Base-by-base conservation (phyloP, 2,888 invertebrate genomes). In the Napeogenes sylphis region DNA sequence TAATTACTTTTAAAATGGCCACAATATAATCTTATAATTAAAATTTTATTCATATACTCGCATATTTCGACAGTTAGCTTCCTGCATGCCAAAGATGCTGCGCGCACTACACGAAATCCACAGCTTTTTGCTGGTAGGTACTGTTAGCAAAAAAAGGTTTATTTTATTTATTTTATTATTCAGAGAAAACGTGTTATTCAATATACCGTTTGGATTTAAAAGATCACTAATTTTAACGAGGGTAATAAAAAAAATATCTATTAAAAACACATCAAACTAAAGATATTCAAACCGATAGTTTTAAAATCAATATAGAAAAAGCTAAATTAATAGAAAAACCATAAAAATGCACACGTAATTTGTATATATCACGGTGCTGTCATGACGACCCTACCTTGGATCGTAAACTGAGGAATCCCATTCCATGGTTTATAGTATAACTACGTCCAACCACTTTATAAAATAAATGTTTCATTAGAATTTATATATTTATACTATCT, bases 371-470 rank as follows among this genome's bases (percentile, higher is more conserved):
- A 61, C 60, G 63, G 53, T 47, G 60, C 56, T 60, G 62, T 60
- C 30, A 32, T 56, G 62, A 45, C 35, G 68, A 71, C 71, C 68
- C 69, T 72, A 73, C 73, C 71, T 61, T 12, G 42, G 72, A 67
- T 81, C 79, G 80, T 83, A 81, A 84, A 82, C 74, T 66, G 64
- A 73, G 76, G 77, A 80, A 82, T 82, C 75, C 73, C 75, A 70
- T 80, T 54, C 56, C 60, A 30, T 5, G 21, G 42, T 53, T 51
- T 47, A 58, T 53, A 8, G 51, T 51, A 30, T 51, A 51, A 30
- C 51, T 51, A 51, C 51, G 30, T 51, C 3, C 4, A 51, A 21
- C 8, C 21, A 30, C 30, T 47, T 30, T 51, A 51, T 51, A 51
- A 3, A 21, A 51, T 30, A 21, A 51, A 30, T 51, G 4, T 42